Evolutionary conservation across 2,113 vertebrate species (phyloP).

Genomic region (Nothocercus nigrocapillus): DNA sequence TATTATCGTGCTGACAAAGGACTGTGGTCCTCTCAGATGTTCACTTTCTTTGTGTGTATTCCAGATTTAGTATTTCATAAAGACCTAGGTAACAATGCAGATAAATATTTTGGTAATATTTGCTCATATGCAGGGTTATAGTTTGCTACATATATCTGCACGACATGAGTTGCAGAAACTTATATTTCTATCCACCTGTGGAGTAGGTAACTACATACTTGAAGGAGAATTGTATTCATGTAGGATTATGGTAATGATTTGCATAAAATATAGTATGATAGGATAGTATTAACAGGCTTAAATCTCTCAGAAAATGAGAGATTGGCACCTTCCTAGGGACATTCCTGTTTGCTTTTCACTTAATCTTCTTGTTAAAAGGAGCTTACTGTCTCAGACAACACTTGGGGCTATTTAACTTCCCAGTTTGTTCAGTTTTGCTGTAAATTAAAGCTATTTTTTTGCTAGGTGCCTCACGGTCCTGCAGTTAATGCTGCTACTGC

Average conservation of each 20-base stretch:
- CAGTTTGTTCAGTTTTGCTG: neutral
- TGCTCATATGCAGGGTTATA: neutral
- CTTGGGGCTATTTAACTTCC: neutral
- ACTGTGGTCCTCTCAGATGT: neutral
- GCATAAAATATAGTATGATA: neutral
- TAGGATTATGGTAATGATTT: neutral
- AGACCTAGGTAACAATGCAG: neutral
- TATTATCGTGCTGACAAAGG: neutral
- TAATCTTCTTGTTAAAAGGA: neutral
- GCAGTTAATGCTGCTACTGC: neutral
- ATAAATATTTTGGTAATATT: neutral
- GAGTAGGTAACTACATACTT: neutral
- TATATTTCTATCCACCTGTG: neutral
- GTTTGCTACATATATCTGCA: neutral
- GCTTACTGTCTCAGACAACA: neutral
- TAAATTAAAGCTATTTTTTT: constrained; percentile 20
- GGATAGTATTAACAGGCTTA: neutral
- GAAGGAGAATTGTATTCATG: neutral
- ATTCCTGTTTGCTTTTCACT: neutral
- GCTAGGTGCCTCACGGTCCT: neutral
- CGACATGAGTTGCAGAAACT: neutral
- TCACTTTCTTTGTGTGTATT: neutral
- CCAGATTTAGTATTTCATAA: neutral
- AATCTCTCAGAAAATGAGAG: neutral
- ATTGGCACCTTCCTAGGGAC: neutral